phyloP scores from a whole-genome alignment of 1,140 invertebrate genomes.

The Episyrphus balteatus region DNA sequence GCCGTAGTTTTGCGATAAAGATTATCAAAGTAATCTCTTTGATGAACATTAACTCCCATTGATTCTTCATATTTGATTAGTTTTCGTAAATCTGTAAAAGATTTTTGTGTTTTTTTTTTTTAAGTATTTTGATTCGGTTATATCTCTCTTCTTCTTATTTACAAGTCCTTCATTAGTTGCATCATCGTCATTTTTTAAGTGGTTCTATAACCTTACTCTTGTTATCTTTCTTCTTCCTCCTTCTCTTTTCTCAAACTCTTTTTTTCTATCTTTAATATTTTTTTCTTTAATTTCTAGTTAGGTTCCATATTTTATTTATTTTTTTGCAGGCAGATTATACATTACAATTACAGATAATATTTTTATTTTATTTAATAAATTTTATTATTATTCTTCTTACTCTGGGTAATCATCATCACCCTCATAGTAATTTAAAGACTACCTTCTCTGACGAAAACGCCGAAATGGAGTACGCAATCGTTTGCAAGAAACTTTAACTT shows the following conservation, averaged over 20 bases:
- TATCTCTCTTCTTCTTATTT: too few relatives aligned
- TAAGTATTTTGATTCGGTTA: too few relatives aligned
- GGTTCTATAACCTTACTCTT: too few relatives aligned
- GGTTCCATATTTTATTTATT: constrained; percentile 1
- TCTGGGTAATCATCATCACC: neutral
- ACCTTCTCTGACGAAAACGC: constrained; percentile 33
- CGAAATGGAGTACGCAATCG: constrained; percentile 31
- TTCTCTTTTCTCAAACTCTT: too few relatives aligned
- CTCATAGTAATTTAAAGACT: neutral
- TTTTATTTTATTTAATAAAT: constrained; percentile 5
- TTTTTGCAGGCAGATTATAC: constrained; percentile 14
- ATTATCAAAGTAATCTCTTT: constrained; percentile 16
- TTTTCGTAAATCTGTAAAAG: constrained; percentile 24
- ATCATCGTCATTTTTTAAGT: too few relatives aligned
- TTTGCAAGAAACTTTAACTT: constrained; percentile 29
- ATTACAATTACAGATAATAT: constrained; percentile 24
- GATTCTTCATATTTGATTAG: constrained; percentile 32
- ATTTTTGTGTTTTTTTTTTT: too few relatives aligned
- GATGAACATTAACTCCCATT: constrained; percentile 14
- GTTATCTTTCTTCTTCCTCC: too few relatives aligned
- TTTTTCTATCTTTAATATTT: constrained; percentile 13
- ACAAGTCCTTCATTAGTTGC: too few relatives aligned
- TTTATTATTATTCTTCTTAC: too few relatives aligned
- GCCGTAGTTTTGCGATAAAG: constrained; percentile 23
- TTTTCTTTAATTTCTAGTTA: constrained; percentile 23